Conservation (phyloP, 1,140 invertebrate species). For the Octopus bimaculoides region DNA sequence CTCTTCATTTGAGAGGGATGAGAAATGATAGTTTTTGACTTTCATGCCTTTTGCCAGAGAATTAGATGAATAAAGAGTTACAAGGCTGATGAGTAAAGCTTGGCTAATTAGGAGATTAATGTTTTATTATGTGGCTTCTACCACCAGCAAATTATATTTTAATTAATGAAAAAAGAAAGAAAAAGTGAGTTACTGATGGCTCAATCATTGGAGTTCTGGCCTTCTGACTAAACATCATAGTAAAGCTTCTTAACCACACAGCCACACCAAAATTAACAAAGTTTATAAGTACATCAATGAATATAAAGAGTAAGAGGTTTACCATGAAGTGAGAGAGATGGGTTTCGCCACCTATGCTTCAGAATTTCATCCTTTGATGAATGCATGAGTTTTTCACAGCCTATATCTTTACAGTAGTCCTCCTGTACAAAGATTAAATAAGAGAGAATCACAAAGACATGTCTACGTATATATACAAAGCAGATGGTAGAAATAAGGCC, state of each 20-base stretch:
- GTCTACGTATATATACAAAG: not conserved
- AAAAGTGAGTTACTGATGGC: too few species aligned
- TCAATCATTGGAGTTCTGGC: too few species aligned
- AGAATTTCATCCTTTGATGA: constrained; percentile 64
- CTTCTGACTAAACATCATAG: too few species aligned
- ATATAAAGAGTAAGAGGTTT: not conserved
- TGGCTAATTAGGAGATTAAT: too few species aligned
- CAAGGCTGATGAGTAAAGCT: too few species aligned
- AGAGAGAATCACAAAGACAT: not conserved
- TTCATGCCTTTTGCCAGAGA: too few species aligned
- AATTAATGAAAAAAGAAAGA: too few species aligned
- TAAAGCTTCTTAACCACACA: not conserved
- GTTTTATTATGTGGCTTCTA: too few species aligned
- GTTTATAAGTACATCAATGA: not conserved
- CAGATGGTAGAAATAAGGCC: not conserved
- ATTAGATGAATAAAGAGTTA: too few species aligned
- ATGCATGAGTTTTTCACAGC: constrained; percentile 70
- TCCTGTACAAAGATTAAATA: constrained; percentile 48
- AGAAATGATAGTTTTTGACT: too few species aligned
- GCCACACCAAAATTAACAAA: not conserved
- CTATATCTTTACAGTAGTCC: constrained; percentile 75
- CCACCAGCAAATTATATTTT: too few species aligned
- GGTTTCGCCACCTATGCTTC: constrained; percentile 89
- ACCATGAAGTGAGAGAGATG: constrained; percentile 87
- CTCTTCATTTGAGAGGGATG: too few species aligned